Evolutionary conservation across 2,888 invertebrate species (phyloP).

Genomic region (Dolomedes plantarius): DNA sequence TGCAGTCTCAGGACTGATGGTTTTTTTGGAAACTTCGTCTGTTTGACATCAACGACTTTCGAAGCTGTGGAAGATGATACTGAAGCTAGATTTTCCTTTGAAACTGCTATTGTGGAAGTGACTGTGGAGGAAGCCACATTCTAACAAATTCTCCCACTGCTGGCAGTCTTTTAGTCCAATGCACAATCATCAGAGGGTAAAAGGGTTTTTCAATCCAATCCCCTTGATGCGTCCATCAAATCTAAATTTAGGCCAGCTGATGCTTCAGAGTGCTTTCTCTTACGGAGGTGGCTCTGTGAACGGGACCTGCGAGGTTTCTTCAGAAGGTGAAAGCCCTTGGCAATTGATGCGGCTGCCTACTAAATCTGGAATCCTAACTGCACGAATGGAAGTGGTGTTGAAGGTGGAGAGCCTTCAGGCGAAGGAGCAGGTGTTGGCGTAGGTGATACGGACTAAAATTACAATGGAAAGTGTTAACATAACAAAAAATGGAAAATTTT

Average conservation of each 20-base stretch:
- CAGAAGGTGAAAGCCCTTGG: slow-evolving; percentile 63
- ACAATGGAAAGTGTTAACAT: too few relatives aligned
- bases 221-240: slow-evolving; percentile 62
- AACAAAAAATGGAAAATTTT: too few relatives aligned
- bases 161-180: slow-evolving; percentile 29
- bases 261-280: slow-evolving; percentile 32
- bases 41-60: background rate
- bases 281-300: slow-evolving; percentile 57
- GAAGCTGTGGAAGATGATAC: background rate
- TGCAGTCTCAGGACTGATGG: slow-evolving; percentile 34
- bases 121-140: slow-evolving; percentile 27
- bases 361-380: slow-evolving; percentile 65
- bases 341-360: slow-evolving; percentile 62
- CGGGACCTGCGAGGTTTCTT: slow-evolving; percentile 58
- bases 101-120: background rate
- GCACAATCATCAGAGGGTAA: slow-evolving; percentile 41
- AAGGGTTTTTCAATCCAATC: slow-evolving; percentile 66
- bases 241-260: slow-evolving; percentile 52
- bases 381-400: slow-evolving; percentile 68
- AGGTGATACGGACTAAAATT: slow-evolving; percentile 62
- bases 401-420: slow-evolving; percentile 72
- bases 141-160: slow-evolving; percentile 37
- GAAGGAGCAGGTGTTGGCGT: slow-evolving; percentile 72
- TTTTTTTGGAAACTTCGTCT: slow-evolving; percentile 10
- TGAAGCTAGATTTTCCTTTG: background rate